These are phyloP conservation scores for Epizoanthus illoricatus DNA, from an alignment of 92 coral and sea anemone genomes.

Conservation along the genomic window DNA sequence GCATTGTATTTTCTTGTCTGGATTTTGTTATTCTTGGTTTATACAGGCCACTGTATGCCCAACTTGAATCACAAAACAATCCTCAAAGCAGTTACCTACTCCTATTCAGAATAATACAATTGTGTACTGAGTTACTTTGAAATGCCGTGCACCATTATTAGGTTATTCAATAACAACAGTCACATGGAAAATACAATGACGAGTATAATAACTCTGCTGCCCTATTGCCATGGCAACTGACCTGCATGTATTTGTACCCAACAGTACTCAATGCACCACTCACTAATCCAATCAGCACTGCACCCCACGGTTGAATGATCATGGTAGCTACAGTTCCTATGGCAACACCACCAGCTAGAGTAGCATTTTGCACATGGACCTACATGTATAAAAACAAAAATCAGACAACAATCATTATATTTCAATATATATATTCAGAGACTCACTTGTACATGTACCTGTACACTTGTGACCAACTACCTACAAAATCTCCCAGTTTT, in stretches of 20 bases:
- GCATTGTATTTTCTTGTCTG: no score
- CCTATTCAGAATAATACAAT: no score
- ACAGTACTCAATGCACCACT: slow-evolving; percentile 77
- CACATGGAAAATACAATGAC: no score
- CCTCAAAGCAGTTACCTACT: no score
- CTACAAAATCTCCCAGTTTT: no score
- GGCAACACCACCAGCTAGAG: slow-evolving; percentile 94
- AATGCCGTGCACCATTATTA: no score
- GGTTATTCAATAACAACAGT: no score
- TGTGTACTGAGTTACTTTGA: no score
- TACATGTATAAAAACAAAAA: slow-evolving; percentile 3
- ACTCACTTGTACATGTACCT: background rate
- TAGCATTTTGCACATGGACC: slow-evolving; percentile 98
- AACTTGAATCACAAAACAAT: no score
- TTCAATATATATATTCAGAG: background rate
- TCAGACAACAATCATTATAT: background rate
- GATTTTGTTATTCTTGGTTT: no score
- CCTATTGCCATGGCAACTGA: slow-evolving; percentile 24
- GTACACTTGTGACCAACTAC: no score
- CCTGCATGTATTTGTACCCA: slow-evolving; percentile 89
- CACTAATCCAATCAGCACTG: slow-evolving; percentile 76
- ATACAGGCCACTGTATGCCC: no score
- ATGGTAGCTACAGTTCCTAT: slow-evolving; percentile 83
- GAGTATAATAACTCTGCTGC: background rate
- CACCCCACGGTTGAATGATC: slow-evolving; percentile 99